Evolutionary conservation across 2,113 vertebrate genomes (phyloP), one percentile per base, ranked within the genome.

Genomic region (Psettodes erumei): DNA sequence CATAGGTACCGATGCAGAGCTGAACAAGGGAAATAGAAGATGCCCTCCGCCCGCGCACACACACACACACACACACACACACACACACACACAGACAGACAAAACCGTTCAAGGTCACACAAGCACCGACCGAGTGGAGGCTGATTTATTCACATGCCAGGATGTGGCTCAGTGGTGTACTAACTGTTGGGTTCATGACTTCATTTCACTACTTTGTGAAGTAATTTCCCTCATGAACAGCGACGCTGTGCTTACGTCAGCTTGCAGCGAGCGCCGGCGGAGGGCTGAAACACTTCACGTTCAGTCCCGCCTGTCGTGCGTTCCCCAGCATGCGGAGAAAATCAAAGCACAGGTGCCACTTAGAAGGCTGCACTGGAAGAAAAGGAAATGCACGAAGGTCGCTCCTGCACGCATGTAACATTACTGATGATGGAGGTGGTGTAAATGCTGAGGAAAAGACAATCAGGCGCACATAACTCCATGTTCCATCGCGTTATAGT

Each of bases 261-360:
- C 37, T 9, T 75, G 53, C 6, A 15, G 35, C 13, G 5, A 45
- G 5, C 51, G 43, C 28, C 66, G 47, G 18, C 40, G 35, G 43
- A 21, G 66, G n/a, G 13, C 11, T 23, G n/a, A 15, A 8, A 18
- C 54, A 12, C 4, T 19, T 62, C n/a, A n/a, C n/a, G n/a, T 79
- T 59, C 53, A 48, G 23, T 40, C 13, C 10, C 37, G 38, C 25
- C 42, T 18, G 45, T 55, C 48, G 13, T 71, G 28, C 21, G 15
- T n/a, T 23, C 43, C 1, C 37, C 43, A 54, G 58, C 51, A 37
- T 42, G 21, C 43, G n/a, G n/a, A 72, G 35, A 45, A 51, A 59
- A 45, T 43, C 27, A 73, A 42, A 1, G 21, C 67, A 73, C n/a
- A 66, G 58, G 69, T 65, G 68, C n/a, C 77, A 80, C 68, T 72